Percentiles rank a stretch among this genome's conserved stretches.
Evolutionary conservation across 2,797 vertebrate genomes (phyloP).

Genomic region (Hapalemur alaotrensis): DNA sequence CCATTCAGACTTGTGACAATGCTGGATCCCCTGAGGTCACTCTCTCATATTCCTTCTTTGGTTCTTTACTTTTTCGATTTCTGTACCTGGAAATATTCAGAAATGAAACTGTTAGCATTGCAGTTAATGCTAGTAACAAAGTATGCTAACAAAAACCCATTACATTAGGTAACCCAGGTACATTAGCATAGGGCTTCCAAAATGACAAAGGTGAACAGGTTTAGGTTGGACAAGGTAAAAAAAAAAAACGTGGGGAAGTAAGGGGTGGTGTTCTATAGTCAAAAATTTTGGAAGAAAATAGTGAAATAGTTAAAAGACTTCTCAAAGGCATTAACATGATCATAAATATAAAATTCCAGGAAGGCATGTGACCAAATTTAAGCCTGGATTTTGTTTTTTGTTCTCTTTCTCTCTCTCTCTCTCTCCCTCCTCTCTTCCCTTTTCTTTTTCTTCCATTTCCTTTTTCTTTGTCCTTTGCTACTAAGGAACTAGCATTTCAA

Average conservation of each 20-base stretch:
- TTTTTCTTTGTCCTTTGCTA: background rate
- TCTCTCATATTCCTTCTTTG: constrained; percentile 81
- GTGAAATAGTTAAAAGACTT: background rate
- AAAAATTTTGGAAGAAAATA: background rate
- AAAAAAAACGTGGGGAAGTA: background rate
- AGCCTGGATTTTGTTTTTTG: background rate
- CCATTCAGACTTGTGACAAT: constrained; percentile 66
- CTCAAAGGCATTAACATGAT: background rate
- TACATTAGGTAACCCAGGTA: too few relatives aligned
- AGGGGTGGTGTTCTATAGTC: background rate
- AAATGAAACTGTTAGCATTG: constrained; percentile 39
- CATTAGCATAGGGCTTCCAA: background rate
- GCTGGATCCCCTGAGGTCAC: constrained; percentile 73
- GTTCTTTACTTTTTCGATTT: constrained; percentile 76
- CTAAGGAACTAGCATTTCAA: background rate
- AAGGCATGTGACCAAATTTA: background rate
- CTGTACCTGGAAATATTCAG: constrained; percentile 80
- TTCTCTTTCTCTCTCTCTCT: too few relatives aligned
- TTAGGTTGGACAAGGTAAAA: background rate
- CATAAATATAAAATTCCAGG: background rate
- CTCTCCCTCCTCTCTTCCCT: fast-evolving
- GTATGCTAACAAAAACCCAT: background rate
- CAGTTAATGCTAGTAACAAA: background rate
- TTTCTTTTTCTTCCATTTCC: fast-evolving
- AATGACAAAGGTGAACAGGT: background rate